Base-by-base conservation (phyloP, 2,797 vertebrate genomes). In the Odontamblyopus lacepedii region DNA sequence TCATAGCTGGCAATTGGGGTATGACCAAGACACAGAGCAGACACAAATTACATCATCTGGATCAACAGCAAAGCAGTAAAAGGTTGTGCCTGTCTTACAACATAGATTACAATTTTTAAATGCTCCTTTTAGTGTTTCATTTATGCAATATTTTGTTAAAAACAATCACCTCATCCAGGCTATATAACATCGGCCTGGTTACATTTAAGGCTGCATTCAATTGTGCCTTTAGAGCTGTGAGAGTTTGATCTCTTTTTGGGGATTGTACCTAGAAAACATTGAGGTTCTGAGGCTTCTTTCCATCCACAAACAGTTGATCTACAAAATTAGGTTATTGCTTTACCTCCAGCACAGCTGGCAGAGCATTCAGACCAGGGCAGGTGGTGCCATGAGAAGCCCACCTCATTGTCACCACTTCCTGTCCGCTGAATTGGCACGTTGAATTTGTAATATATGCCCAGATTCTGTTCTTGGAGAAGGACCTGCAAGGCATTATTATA, bases 341-440 rank as follows among this genome's bases (percentile, higher is more conserved):
- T 91, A 98, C 98, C 98, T 95, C 96, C 96, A 60, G 96, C 95
- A 62, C 98, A 99, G 81, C 97, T 98, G 44, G 96, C 92, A 2
- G 98, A 99, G 87, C 98, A 99, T 69, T 99, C 96, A 56, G 97
- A 96, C 98, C 98, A 99, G 74, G 96, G 94, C 78, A 96, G 91
- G 84, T 97, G 96, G 92, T 95, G 94, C 98, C 98, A 99, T 27
- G 93, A 90, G 93, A 98, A 99, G 82, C 96, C 96, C 88, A 96
- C 97, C 88, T 99, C 97, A 78, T 96, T 98, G 92, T 98, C 98
- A 30, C 96, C 98, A 66, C 97, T 98, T 77, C 97, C 97, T 12
- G 95, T 97, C 18, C 96, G 95, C 91, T 95, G 93, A 90, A 99
- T 98, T 69, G 98, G 98, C 83, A 99, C 96, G 61, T 95, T 99